A percentile compares a stretch with the other conserved stretches of the same genome.
These are phyloP conservation scores for Fukomys damarensis DNA, from an alignment of 2,113 vertebrate genomes.

Conservation along the genomic window DNA sequence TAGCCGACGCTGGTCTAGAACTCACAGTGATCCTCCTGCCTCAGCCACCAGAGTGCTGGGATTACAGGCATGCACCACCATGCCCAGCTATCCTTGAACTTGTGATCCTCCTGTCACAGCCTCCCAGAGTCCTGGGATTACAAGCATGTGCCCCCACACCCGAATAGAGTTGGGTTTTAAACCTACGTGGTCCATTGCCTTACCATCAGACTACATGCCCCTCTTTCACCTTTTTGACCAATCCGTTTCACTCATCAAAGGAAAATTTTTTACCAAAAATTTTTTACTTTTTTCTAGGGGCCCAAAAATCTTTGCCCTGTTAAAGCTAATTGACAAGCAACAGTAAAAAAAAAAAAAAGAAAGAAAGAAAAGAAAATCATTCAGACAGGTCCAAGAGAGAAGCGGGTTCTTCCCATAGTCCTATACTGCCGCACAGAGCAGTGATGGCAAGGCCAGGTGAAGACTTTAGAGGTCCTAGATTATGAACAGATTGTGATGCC, in stretches of 20 bases:
- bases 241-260: background rate
- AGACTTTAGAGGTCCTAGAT: background rate
- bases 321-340: background rate
- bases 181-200: background rate
- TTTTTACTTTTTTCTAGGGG: slow-evolving; percentile 17
- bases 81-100: no score
- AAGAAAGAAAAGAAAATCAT: background rate
- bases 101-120: background rate
- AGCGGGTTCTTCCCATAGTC: background rate
- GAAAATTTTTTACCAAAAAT: background rate
- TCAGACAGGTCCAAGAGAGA: background rate
- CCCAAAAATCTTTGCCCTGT: background rate
- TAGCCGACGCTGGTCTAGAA: no score
- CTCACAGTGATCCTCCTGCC: no score
- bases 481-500: background rate
- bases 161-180: background rate
- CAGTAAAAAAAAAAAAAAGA: no score
- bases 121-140: background rate
- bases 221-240: background rate
- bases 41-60: no score
- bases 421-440: background rate
- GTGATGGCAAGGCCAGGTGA: background rate
- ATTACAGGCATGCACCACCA: no score
- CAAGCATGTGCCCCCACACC: background rate
- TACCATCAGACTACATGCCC: background rate